Evolutionary conservation across 2,797 vertebrate species (phyloP).

Genomic region (Acanthis flammea): DNA sequence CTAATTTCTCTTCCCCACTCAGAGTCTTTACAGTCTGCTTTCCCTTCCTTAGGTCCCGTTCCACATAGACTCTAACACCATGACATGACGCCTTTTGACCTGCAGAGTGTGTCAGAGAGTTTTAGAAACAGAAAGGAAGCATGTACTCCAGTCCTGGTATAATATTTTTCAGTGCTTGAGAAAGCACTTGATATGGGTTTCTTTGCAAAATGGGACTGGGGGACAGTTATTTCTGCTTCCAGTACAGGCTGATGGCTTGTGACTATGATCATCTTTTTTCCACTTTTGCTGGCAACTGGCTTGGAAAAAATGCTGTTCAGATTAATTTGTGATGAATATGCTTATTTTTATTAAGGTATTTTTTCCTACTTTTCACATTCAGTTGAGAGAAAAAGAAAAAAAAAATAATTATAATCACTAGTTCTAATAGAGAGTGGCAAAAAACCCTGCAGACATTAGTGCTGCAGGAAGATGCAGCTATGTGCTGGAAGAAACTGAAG

Average conservation of each 20-base stretch:
- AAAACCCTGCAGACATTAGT: not conserved
- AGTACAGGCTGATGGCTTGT: not conserved
- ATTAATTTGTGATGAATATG: not conserved
- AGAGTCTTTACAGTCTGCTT: not conserved
- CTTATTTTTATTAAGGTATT: not conserved
- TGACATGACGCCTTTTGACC: slow-evolving; percentile 43
- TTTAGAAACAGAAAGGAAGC: slow-evolving; percentile 18
- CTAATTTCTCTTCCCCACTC: not conserved
- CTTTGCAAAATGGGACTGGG: not conserved
- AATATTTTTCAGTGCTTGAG: not conserved
- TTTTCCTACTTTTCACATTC: not conserved
- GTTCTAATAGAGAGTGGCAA: not conserved
- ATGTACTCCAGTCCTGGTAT: not conserved
- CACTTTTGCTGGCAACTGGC: not conserved
- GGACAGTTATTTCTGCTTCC: not conserved
- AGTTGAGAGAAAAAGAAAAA: not conserved
- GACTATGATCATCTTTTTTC: not conserved
- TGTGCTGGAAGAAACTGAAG: not conserved
- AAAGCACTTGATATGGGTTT: not conserved
- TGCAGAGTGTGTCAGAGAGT: slow-evolving; percentile 67
- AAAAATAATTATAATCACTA: not conserved
- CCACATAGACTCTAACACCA: not conserved
- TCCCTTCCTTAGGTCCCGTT: not conserved
- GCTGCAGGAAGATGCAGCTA: not conserved
- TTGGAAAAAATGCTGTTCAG: not conserved